Conservation (phyloP, 1,140 invertebrate species). For the Popillia japonica region DNA sequence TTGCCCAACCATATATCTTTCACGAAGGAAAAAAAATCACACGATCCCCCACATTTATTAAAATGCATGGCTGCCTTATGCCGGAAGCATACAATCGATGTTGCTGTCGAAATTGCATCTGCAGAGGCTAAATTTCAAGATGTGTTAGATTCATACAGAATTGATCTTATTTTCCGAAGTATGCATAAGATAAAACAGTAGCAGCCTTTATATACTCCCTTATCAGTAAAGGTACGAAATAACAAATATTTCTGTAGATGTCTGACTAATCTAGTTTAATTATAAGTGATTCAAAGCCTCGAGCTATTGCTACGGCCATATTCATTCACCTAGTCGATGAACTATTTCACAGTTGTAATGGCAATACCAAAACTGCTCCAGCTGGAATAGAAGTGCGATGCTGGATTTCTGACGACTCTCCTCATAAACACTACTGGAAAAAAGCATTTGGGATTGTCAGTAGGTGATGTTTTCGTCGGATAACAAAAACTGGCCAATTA, state of each 20-base stretch:
- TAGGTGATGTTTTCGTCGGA: conserved; percentile 40
- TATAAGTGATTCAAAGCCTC: conserved; percentile 1
- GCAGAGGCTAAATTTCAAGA: conserved; percentile 40
- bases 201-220: conserved; percentile 41
- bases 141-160: conserved; percentile 39
- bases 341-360: conserved; percentile 48
- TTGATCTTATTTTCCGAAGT: conserved; percentile 40
- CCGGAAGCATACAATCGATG: conserved; percentile 39
- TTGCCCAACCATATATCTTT: conserved; percentile 10
- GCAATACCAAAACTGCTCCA: conserved; percentile 37
- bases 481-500: not conserved
- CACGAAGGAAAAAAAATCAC: conserved; percentile 36
- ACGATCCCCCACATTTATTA: conserved; percentile 45
- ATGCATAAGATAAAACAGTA: conserved; percentile 44
- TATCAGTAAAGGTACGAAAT: conserved; percentile 5
- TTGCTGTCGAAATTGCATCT: not conserved
- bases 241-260: conserved; percentile 37
- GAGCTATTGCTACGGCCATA: conserved; percentile 45
- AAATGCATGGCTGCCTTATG: conserved; percentile 45
- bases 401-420: conserved; percentile 37
- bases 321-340: conserved; percentile 45
- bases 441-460: conserved; percentile 42
- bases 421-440: conserved; percentile 42
- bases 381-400: conserved; percentile 43
- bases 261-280: conserved; percentile 27